Base-by-base conservation (phyloP, 2,113 vertebrate species). In the Zootoca vivipara region DNA sequence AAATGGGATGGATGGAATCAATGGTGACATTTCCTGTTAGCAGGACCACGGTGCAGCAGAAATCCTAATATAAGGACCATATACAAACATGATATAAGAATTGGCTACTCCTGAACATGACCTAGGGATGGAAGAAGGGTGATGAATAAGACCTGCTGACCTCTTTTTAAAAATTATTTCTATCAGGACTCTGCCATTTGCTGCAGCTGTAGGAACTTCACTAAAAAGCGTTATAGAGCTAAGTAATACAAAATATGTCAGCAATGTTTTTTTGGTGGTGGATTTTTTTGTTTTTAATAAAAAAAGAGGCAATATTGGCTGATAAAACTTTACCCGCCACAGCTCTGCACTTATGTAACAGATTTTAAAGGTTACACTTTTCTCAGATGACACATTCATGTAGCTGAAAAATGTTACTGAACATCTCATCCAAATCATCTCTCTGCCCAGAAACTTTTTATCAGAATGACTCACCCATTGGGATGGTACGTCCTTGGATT, bases 401-500 rank as follows among this genome's bases (percentile, higher is more conserved):
- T 38, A 64, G 40, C 26, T 78, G 42, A 75, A 89, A 12, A 0
- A 16, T 46, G 2, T 28, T 82, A 4, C 78, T 81, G 65, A 78
- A 83, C 35, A 28, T 82, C 7, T 28, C 0, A 1, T 38, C 69
- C 26, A 64, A 33, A 70, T 85, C 52, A 73, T 3, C 83, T 38
- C n/a, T 67, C 28, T 74, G 7, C 16, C 85, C 82, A 3, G 46
- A 78, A 82, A 72, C 10, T 0, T 67, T 79, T 83, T 86, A 74
- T 84, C 0, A 0, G 30, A 89, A 28, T 5, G 82, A 95, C 97
- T 97, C 90, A 98, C 98, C 98, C 30, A 97, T 93, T 2, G 98
- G 98, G 89, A 98, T 96, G 33, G 98, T 98, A 69, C 96, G 97
- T 2, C 98, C 98, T 1, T 98, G 98, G 90, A 97, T 96, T 96